phyloP scores from a whole-genome alignment of 2,113 vertebrate species.

The Laterallus jamaicensis region DNA sequence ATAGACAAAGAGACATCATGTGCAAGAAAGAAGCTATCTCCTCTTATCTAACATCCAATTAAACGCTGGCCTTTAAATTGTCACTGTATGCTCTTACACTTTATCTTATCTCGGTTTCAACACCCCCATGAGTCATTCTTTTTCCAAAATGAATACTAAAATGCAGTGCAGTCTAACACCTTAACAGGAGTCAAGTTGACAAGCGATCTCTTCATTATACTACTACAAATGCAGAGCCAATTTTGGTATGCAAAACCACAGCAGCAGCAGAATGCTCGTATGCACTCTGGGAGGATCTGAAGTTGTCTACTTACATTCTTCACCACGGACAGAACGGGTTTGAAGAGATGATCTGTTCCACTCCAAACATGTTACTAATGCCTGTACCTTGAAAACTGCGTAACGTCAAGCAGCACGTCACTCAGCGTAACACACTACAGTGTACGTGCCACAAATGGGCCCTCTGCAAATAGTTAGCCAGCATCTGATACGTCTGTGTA shows the following conservation, averaged over 20 bases:
- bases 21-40: not conserved
- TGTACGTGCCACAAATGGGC: not conserved
- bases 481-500: not conserved
- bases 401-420: not conserved
- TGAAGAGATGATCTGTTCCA: not conserved
- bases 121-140: not conserved
- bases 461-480: not conserved
- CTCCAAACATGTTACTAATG: not conserved
- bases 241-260: not conserved
- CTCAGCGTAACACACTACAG: not conserved
- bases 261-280: not conserved
- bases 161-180: not conserved
- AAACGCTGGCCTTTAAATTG: not conserved
- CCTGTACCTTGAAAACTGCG: accelerated
- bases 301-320: not conserved
- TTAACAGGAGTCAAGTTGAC: not conserved
- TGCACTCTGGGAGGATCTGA: not conserved
- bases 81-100: not conserved
- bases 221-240: not conserved
- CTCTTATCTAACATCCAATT: not conserved
- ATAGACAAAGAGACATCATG: not conserved
- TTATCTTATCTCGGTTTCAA: not conserved
- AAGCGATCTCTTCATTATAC: not conserved
- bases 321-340: not conserved
- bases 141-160: not conserved